Conservation (phyloP, 2,797 vertebrate genomes). For the Anolis apletophallus region DNA sequence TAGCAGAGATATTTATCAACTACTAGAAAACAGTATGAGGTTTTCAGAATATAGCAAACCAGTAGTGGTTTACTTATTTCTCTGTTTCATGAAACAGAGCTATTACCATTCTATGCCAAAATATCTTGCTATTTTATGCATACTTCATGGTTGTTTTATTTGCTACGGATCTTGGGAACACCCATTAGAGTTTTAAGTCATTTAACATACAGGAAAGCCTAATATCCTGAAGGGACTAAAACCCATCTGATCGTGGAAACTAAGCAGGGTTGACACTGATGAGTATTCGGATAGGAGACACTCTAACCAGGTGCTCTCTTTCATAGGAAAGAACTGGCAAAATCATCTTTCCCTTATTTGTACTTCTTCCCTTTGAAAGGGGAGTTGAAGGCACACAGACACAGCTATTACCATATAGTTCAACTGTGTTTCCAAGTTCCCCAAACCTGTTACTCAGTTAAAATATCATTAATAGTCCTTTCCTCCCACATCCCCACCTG, state of each 20-base stretch:
- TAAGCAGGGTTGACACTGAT: too few relatives aligned
- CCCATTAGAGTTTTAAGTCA: neutral
- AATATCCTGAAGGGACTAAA: too few relatives aligned
- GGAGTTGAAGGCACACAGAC: too few relatives aligned
- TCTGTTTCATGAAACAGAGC: constrained; percentile 16
- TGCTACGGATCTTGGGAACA: neutral
- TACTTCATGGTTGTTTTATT: neutral
- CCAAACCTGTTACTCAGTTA: neutral
- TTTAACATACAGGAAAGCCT: neutral
- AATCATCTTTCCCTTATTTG: too few relatives aligned
- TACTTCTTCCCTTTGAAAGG: too few relatives aligned
- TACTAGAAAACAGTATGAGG: constrained; percentile 25
- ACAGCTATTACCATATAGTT: too few relatives aligned
- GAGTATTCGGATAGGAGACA: too few relatives aligned
- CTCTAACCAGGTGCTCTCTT: too few relatives aligned
- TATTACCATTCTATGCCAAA: constrained; percentile 5
- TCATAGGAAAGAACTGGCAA: too few relatives aligned
- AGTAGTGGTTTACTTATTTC: neutral
- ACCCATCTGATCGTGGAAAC: too few relatives aligned
- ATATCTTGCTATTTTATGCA: neutral
- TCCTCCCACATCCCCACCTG: neutral
- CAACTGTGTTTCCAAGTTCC: neutral
- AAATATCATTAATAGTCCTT: neutral
- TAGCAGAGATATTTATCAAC: neutral
- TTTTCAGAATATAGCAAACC: constrained; percentile 29